These are phyloP conservation scores for Peromyscus melanophrys DNA, from an alignment of 2,797 vertebrate genomes.

Conservation along the genomic window DNA sequence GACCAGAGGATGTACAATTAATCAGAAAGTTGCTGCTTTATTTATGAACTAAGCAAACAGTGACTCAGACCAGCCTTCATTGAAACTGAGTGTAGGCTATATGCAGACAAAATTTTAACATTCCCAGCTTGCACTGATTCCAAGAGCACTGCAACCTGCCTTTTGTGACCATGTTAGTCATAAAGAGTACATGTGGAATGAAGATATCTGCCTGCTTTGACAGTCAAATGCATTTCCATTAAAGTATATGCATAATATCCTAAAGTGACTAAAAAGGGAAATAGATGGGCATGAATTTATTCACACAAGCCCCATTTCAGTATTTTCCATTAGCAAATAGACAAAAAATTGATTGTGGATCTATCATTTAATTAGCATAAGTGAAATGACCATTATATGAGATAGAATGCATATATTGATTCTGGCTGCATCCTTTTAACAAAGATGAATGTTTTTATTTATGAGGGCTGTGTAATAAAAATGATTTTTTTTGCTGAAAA, in stretches of 20 bases:
- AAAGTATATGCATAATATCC: not conserved
- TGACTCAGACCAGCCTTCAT: not conserved
- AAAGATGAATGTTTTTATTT: conserved; percentile 76
- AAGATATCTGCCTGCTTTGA: not conserved
- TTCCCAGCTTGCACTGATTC: not conserved
- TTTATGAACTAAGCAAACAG: not conserved
- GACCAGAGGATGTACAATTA: not conserved
- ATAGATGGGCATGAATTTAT: not conserved
- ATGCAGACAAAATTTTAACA: not conserved
- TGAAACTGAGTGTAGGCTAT: not conserved
- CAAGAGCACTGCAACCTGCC: not conserved
- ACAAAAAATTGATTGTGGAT: conserved; percentile 74
- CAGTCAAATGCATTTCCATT: not conserved
- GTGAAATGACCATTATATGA: conserved; percentile 65
- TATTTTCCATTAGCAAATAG: conserved; percentile 78
- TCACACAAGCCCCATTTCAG: conserved; percentile 32
- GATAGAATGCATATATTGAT: conserved; percentile 75
- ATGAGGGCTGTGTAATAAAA: conserved; percentile 64
- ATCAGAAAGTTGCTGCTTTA: not conserved
- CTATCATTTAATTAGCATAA: conserved; percentile 82
- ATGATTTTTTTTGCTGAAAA: not conserved
- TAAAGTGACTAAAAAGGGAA: not conserved
- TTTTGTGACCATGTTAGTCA: not conserved
- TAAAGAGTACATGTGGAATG: not conserved
- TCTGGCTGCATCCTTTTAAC: conserved; percentile 69